These are phyloP conservation scores for Stenolophus ochropezus DNA, from an alignment of 2,888 invertebrate species.

Conservation along the genomic window DNA sequence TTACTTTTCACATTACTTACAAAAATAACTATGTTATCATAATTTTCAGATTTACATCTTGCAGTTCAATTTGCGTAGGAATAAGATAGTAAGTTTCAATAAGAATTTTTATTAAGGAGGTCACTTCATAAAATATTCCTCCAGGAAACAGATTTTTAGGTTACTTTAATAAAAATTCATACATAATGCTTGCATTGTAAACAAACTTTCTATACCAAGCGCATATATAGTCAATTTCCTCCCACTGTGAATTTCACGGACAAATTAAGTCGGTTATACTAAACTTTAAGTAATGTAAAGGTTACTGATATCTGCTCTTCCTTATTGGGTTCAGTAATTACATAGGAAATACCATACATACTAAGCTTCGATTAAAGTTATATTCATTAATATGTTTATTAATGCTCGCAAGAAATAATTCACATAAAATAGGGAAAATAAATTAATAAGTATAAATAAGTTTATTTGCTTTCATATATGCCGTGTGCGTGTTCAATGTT, in stretches of 20 bases:
- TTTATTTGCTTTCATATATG: too few relatives aligned
- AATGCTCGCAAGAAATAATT: not conserved
- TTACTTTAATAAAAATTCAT: not conserved
- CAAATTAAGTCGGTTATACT: not conserved
- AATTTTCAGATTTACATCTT: too few relatives aligned
- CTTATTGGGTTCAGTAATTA: conserved; percentile 7
- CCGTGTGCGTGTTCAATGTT: too few relatives aligned
- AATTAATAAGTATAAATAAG: too few relatives aligned
- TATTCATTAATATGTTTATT: not conserved
- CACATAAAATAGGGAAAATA: too few relatives aligned
- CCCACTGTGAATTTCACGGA: not conserved
- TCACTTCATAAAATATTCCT: not conserved
- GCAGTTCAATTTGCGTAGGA: too few relatives aligned
- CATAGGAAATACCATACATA: not conserved
- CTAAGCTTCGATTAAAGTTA: not conserved
- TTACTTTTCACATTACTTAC: too few relatives aligned
- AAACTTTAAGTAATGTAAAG: not conserved
- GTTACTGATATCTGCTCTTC: conserved; percentile 7
- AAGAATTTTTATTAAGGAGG: not conserved
- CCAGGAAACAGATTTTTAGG: not conserved
- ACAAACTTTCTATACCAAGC: not conserved
- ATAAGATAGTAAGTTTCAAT: too few relatives aligned
- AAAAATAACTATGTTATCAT: too few relatives aligned
- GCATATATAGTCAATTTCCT: not conserved
- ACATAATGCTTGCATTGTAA: not conserved